A percentile compares a stretch with the other conserved stretches of the same genome.
These are phyloP conservation scores for Virgularia gustaviana DNA, from an alignment of 92 coral and sea anemone genomes.

Conservation along the genomic window DNA sequence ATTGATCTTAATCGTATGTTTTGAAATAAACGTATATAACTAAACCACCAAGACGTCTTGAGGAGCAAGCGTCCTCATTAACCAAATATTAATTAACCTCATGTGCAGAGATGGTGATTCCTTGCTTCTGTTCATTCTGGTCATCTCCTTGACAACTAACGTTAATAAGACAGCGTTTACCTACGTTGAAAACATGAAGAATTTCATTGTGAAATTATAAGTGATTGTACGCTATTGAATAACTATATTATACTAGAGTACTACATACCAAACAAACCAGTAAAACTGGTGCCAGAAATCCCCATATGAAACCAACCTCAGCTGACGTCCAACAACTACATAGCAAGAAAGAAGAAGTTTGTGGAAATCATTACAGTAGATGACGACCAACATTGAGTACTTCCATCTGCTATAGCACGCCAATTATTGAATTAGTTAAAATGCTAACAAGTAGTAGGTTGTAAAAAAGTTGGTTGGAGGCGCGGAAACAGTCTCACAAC, in stretches of 20 bases:
- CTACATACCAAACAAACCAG: constrained; percentile 65
- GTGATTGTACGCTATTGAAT: no score
- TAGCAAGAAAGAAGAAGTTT: not conserved
- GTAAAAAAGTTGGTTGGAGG: no score
- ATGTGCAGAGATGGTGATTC: constrained; percentile 19
- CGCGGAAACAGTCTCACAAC: no score
- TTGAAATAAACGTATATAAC: no score
- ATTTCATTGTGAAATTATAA: not conserved
- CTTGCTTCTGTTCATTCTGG: constrained; percentile 63
- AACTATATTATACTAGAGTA: not conserved
- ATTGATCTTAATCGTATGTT: no score
- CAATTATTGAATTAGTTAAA: no score
- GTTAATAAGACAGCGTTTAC: constrained; percentile 61
- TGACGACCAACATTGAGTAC: not conserved
- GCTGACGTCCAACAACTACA: constrained; percentile 82
- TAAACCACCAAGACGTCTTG: no score
- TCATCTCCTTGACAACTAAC: constrained; percentile 74
- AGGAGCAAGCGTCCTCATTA: no score
- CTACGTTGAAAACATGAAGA: constrained; percentile 43
- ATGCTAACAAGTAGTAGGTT: no score
- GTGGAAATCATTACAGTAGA: not conserved
- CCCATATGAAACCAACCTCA: constrained; percentile 61
- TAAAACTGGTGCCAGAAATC: constrained; percentile 70
- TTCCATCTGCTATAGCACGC: no score
- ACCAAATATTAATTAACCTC: no score